Evolutionary conservation across 2,888 invertebrate species (phyloP), one percentile per base, ranked within the genome.

Genomic region (Trachelus tabidus): DNA sequence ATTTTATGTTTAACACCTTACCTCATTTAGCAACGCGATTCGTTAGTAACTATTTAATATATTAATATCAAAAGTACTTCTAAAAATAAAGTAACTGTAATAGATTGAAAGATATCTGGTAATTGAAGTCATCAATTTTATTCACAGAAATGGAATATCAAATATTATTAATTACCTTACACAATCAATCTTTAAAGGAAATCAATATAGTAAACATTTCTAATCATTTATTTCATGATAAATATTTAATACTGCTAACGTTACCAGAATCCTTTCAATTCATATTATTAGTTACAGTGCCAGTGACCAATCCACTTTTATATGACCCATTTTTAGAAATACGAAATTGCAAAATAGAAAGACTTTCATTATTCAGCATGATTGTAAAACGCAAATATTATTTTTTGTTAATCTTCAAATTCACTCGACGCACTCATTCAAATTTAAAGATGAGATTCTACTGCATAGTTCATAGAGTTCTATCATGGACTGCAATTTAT

Each of bases 361-460:
- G 75, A 80, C 76, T 68, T 75, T 80, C 79, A 75, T 81, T 76
- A 83, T 77, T 83, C 81, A 83, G 79, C 40, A 83, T 40, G 15
- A 15, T 15, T 40, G 4, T 40, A 40, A 1, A 40, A 40, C 0
- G 56, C 56, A 9, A 23, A 56, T 56, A 23, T 56, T 40, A 15
- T 23, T 40, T 23, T 56, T 56, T 56, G 9, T 23, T 56, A 6
- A 56, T 56, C 23, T 56, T 56, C 23, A 56, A 56, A 56, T 9
- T 56, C 23, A 56, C 0, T 33, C 3, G 71, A 33, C 4, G 71
- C 23, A 71, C 23, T 30, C 71, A 33, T 71, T 71, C 34, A 56
- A 56, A 56, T 56, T 56, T 23, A 56, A 56, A 23, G 9, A 23
- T 56, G 56, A 56, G 56, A 56, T 56, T 56, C 9, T 23, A 56